Evolutionary conservation across 2,797 vertebrate genomes (phyloP), one percentile per base, ranked within the genome.

Genomic region (Chelon labrosus): DNA sequence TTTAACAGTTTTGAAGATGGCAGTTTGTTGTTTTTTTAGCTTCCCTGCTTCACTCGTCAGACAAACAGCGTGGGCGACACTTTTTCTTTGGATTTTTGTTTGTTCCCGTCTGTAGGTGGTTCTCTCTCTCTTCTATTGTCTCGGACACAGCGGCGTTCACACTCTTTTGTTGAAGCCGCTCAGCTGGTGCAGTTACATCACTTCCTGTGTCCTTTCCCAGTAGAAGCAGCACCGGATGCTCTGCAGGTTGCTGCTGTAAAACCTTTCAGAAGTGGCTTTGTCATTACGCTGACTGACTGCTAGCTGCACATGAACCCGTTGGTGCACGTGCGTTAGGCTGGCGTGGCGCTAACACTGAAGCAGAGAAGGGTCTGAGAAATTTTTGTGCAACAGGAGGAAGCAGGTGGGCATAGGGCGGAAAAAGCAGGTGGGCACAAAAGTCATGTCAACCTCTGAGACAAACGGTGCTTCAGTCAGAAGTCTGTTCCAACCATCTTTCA

Each of bases 391-490:
- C 27, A 62, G 83, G 25, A 27, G 25, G 25, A 90, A 89, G 75
- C 19, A 62, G 71, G 79, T 75, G 74, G 73, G 84, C 70, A 69
- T 74, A 27, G 22, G 11, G 42, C 9, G 27, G 82, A 86, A 87
- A 86, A 80, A 77, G 54, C 73, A 83, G 79, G 84, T 89, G 86
- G 83, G 79, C 68, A 73, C 70, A 63, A 47, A 35, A 77, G 17
- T 63, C 2, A 63, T 70, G 22, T 70, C 10, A 64, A 59, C 74
- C 52, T 84, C 11, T 75, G 65, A 80, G 11, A 70, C 7, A 35
- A 35, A 8, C 31, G 31, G 31, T 7, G 31, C 3, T 35, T 35
- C 31, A 35, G 31, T 6, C 31, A 35, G 6, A 35, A 46, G 35
- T 56, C 57, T 10, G 5, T 37, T 69, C 39, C 64, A 7, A 35